Evolutionary conservation across 2,113 vertebrate genomes (phyloP).

Genomic region (Ursus arctos): DNA sequence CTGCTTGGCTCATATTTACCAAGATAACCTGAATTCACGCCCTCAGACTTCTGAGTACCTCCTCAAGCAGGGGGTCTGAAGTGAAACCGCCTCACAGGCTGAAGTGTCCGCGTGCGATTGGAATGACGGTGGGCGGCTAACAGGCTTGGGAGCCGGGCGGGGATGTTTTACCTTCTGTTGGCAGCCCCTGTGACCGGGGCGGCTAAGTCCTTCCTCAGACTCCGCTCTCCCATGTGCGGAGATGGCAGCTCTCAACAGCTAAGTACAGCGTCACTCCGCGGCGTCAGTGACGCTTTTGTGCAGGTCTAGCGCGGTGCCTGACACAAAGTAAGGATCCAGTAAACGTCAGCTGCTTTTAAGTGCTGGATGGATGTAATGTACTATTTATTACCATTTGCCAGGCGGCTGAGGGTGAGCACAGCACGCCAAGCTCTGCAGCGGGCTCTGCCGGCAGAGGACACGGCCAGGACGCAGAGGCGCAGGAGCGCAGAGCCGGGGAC

Average conservation of each 20-base stretch:
- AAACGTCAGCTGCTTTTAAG: constrained; percentile 16
- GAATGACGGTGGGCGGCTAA: not conserved
- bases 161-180: not conserved
- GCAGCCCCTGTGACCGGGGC: not conserved
- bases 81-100: not conserved
- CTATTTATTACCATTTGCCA: not conserved
- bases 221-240: not conserved
- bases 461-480: no score
- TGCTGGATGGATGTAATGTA: not conserved
- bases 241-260: not conserved
- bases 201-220: not conserved
- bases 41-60: not conserved
- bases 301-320: not conserved
- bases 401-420: not conserved
- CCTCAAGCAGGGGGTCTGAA: not conserved
- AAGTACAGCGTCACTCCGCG: not conserved
- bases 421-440: not conserved
- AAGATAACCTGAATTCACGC: not conserved
- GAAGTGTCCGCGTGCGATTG: not conserved
- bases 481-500: no score
- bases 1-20: not conserved
- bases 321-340: constrained; percentile 53
- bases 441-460: not conserved
- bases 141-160: not conserved
- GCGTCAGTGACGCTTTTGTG: not conserved